Percentiles rank a stretch among this genome's conserved stretches.
phyloP scores from a whole-genome alignment of 1,140 invertebrate genomes.

The Scaptomyza graminum region DNA sequence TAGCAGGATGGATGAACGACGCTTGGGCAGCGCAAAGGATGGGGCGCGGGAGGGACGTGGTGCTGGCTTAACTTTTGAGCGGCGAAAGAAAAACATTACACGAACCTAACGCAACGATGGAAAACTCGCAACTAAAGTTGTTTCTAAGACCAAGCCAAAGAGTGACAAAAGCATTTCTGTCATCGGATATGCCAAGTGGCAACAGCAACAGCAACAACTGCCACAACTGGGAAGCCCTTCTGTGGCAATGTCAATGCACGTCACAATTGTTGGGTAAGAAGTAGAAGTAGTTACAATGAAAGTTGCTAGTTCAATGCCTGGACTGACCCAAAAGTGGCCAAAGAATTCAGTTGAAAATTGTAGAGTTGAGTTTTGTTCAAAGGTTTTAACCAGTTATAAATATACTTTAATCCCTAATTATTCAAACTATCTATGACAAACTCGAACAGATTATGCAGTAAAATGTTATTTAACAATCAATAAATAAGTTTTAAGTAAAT shows the following conservation, averaged over 20 bases:
- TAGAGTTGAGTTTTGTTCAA: too few species aligned
- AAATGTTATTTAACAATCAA: too few species aligned
- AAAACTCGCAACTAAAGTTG: slow-evolving; percentile 46
- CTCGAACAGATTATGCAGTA: too few species aligned
- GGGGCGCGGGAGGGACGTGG: slow-evolving; percentile 65
- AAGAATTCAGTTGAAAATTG: neutral
- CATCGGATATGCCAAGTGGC: slow-evolving; percentile 46
- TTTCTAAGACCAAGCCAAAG: slow-evolving; percentile 52
- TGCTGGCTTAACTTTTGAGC: slow-evolving; percentile 56
- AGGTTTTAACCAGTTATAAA: too few species aligned
- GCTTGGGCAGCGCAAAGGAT: slow-evolving; percentile 67
- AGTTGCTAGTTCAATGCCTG: slow-evolving; percentile 64
- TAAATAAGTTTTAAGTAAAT: slow-evolving; percentile 16
- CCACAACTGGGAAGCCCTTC: slow-evolving; percentile 60
- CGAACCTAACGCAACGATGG: slow-evolving; percentile 46
- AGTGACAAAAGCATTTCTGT: slow-evolving; percentile 27
- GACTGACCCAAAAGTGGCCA: slow-evolving; percentile 47
- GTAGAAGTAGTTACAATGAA: neutral
- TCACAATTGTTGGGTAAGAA: neutral
- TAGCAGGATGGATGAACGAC: slow-evolving; percentile 52
- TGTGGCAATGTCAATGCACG: slow-evolving; percentile 71
- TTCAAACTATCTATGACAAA: too few species aligned
- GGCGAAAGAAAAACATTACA: slow-evolving; percentile 71
- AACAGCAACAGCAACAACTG: neutral
- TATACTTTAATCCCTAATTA: too few species aligned